phyloP scores from a whole-genome alignment of 23 tunicate genomes.

The Trididemnum miniatum region DNA sequence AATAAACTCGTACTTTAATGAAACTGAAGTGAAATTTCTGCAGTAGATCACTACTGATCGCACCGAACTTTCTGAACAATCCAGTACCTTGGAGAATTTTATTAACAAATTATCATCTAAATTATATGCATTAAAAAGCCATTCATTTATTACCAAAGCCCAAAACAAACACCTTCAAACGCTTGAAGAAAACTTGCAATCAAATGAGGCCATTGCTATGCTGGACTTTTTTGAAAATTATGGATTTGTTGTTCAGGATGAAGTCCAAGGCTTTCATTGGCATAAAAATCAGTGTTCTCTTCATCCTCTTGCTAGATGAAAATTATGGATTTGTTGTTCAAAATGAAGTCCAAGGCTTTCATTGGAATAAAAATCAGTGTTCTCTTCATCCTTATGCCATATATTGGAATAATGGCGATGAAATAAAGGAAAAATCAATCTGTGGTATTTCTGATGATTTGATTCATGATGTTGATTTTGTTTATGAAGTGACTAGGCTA shows the following conservation, averaged over 20 bases:
- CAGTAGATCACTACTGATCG: slow-evolving; percentile 34
- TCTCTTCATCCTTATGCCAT: slow-evolving; percentile 40
- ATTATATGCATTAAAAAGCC: slow-evolving; percentile 6
- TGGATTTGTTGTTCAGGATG: slow-evolving; percentile 12
- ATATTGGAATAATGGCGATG: slow-evolving; percentile 11
- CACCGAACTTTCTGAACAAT: neutral
- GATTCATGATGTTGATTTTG: slow-evolving; percentile 40
- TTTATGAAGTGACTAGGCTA: slow-evolving; percentile 4
- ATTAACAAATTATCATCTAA: neutral
- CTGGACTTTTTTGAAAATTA: slow-evolving; percentile 36
- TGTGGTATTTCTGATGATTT: slow-evolving; percentile 33
- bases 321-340: too few species aligned
- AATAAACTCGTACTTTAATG: slow-evolving; percentile 8
- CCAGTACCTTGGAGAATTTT: slow-evolving; percentile 5
- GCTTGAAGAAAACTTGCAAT: neutral
- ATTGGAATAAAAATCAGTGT: slow-evolving; percentile 35
- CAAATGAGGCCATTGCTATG: slow-evolving; percentile 9
- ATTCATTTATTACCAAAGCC: slow-evolving; percentile 33
- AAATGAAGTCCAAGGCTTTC: slow-evolving; percentile 55
- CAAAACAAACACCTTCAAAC: slow-evolving; percentile 22
- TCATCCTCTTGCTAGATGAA: slow-evolving; percentile 33
- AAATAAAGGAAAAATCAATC: neutral
- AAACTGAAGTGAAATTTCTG: slow-evolving; percentile 13
- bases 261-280: slow-evolving; percentile 50
- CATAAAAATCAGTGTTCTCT: slow-evolving; percentile 27